Evolutionary conservation across 64 coral and sea anemone genomes (phyloP).

Genomic region (Trachythela sp.): DNA sequence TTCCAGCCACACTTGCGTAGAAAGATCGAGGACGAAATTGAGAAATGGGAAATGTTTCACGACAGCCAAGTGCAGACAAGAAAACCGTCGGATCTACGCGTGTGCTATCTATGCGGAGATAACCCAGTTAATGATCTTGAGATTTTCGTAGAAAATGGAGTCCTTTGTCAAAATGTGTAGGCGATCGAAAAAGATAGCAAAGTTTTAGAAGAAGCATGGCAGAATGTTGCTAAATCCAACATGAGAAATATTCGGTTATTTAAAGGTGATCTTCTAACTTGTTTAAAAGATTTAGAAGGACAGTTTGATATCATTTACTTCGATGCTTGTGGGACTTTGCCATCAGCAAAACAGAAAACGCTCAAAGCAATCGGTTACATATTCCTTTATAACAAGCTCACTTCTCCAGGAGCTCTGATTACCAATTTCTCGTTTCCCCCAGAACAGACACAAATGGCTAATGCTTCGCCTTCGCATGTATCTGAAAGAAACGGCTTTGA

Average conservation of each 20-base stretch:
- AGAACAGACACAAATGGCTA: not conserved
- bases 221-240: not conserved
- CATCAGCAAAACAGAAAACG: not conserved
- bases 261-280: constrained; percentile 29
- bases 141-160: constrained; percentile 36
- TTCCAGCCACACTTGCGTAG: not conserved
- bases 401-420: constrained; percentile 50
- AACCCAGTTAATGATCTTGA: constrained; percentile 43
- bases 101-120: constrained; percentile 49
- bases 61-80: constrained; percentile 14
- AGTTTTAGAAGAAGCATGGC: not conserved
- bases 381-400: constrained; percentile 36
- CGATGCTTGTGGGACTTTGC: constrained; percentile 29
- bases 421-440: constrained; percentile 59
- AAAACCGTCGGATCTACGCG: constrained; percentile 38
- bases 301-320: constrained; percentile 66
- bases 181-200: constrained; percentile 44
- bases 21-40: not conserved
- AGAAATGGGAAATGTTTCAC: constrained; percentile 26
- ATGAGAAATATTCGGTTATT: constrained; percentile 22
- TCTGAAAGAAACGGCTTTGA: constrained; percentile 17
- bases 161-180: constrained; percentile 53
- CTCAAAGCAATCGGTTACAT: constrained; percentile 32
- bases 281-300: constrained; percentile 29
- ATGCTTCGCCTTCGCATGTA: not conserved